These are phyloP conservation scores for Gerosis bhagava DNA, from an alignment of 2,888 invertebrate species.

Conservation along the genomic window DNA sequence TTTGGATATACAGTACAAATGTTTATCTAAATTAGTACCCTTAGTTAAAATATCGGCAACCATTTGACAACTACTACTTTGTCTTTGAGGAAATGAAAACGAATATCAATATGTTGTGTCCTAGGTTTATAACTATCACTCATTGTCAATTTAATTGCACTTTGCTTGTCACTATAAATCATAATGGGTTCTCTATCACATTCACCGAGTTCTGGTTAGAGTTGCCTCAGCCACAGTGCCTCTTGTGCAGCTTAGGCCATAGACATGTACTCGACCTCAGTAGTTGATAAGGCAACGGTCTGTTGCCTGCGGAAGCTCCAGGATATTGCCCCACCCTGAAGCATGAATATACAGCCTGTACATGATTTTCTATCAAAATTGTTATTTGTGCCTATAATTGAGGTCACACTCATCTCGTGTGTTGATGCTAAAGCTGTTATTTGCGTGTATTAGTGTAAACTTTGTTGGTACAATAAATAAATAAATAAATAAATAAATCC, in stretches of 20 bases:
- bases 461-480: too few species aligned
- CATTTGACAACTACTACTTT: neutral
- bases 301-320: conserved; percentile 38
- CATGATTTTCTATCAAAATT: conserved; percentile 36
- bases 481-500: too few species aligned
- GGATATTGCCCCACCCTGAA: conserved; percentile 38
- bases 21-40: neutral
- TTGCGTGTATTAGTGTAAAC: too few species aligned
- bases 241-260: conserved; percentile 33
- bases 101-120: conserved; percentile 1
- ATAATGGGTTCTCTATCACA: too few species aligned
- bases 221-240: conserved; percentile 22
- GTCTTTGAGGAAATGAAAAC: neutral
- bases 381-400: too few species aligned
- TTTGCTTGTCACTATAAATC: conserved; percentile 26
- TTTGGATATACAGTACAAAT: neutral
- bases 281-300: conserved; percentile 33
- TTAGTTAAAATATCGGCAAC: conserved; percentile 5
- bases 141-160: conserved; percentile 2
- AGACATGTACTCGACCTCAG: conserved; percentile 37
- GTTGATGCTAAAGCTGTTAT: too few species aligned
- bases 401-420: too few species aligned
- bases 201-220: too few species aligned
- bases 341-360: conserved; percentile 37
- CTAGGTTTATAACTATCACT: neutral